Evolutionary conservation across 2,113 vertebrate species (phyloP), one percentile per base, ranked within the genome.

Genomic region (Laterallus jamaicensis): DNA sequence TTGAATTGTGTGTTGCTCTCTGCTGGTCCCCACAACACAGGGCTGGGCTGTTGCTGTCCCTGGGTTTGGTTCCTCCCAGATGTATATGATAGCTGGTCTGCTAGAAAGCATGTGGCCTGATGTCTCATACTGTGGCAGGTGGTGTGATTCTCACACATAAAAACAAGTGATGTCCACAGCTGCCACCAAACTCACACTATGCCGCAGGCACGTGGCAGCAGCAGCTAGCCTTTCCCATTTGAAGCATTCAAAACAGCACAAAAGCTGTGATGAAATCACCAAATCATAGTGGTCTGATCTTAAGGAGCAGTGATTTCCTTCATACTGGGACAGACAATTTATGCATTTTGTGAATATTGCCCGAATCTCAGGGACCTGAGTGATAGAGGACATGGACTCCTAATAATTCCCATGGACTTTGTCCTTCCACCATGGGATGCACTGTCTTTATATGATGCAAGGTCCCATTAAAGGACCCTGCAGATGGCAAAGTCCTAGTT

Each of bases 101-200:
- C 32, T 20, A 8, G 40, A 13, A n/a, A 77, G 26, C 1, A 0
- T 1, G 2, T 9, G 67, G 32, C 12, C 37, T 54, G 44, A 35
- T 16, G 39, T 15, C n/a, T 14, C 17, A 13, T 13, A 0, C 13
- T 42, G 54, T 37, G 39, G 44, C 70, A 70, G 50, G 15, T 47
- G 29, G 42, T 8, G 5, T 1, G 3, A 8, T 29, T 47, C 76
- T 86, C 52, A 67, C n/a, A 28, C 12, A 20, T 35, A 19, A 70
- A n/a, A 25, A 7, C 37, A 17, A 37, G 52, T 3, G 22, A 42
- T 37, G 44, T 29, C 39, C 82, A 42, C 37, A 76, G 26, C n/a
- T 49, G 58, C 58, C 42, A 20, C n/a, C 35, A 37, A 44, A 19
- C 44, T 22, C 35, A 9, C 64, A 11, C 35, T 24, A 39, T 68